Conservation (phyloP, 2,113 vertebrate genomes). For the Saimiri boliviensis region DNA sequence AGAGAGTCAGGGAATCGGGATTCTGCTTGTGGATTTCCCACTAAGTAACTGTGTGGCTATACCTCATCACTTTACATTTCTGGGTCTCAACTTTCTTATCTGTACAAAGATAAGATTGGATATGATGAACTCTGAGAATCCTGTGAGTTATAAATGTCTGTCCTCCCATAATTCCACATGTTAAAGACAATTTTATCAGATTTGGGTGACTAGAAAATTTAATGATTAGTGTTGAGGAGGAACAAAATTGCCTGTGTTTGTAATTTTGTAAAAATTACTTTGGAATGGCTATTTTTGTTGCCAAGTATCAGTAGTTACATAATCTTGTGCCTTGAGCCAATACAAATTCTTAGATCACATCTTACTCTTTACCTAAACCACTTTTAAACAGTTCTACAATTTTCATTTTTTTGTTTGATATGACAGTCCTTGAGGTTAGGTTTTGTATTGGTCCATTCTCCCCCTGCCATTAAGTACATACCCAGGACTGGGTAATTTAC, state of each 20-base stretch:
- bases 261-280: background rate
- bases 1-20: background rate
- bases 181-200: background rate
- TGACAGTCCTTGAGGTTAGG: background rate
- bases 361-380: background rate
- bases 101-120: background rate
- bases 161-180: background rate
- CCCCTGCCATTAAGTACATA: no score
- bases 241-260: background rate
- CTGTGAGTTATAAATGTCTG: background rate
- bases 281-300: background rate
- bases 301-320: background rate
- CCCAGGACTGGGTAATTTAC: no score
- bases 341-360: background rate
- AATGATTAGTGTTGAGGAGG: background rate
- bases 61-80: background rate
- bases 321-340: background rate
- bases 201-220: constrained; percentile 4
- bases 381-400: background rate
- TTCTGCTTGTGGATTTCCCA: background rate
- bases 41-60: background rate
- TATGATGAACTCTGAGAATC: background rate
- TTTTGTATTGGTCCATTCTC: no score
- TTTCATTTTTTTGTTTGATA: background rate
- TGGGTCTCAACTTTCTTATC: background rate